phyloP scores from a whole-genome alignment of 2,888 invertebrate species.

The Cerastis rubricosa region DNA sequence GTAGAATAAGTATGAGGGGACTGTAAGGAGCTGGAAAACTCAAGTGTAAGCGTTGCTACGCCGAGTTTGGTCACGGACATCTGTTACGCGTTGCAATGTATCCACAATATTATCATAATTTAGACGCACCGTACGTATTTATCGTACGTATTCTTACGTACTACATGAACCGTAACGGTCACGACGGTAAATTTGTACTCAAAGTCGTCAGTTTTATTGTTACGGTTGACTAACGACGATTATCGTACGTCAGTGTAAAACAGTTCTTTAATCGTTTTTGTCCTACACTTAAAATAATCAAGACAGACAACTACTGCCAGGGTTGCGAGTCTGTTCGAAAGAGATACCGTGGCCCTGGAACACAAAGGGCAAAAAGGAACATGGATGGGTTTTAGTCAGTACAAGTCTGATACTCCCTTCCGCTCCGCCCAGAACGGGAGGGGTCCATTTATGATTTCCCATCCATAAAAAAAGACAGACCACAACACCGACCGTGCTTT shows the following conservation, averaged over 20 bases:
- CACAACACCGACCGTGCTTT: too few species aligned
- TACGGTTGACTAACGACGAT: conserved; percentile 4
- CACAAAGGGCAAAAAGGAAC: too few species aligned
- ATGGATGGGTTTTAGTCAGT: too few species aligned
- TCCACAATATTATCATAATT: conserved; percentile 30
- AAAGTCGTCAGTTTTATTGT: conserved; percentile 10
- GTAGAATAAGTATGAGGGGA: background rate
- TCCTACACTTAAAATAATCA: too few species aligned
- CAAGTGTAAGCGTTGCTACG: background rate
- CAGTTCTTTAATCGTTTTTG: background rate
- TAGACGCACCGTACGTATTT: background rate
- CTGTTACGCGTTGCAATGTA: conserved; percentile 3
- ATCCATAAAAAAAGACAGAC: too few species aligned
- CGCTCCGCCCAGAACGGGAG: too few species aligned
- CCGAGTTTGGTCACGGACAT: background rate
- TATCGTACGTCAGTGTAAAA: background rate
- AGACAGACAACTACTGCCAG: too few species aligned
- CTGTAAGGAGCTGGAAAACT: background rate
- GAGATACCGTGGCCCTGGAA: too few species aligned
- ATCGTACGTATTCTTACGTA: background rate
- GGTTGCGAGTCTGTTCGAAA: too few species aligned
- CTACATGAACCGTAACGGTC: conserved; percentile 21
- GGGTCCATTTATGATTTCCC: too few species aligned
- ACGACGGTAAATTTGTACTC: background rate
- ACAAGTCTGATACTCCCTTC: too few species aligned